These are phyloP conservation scores for Psittacara wagleri DNA, from an alignment of 2,113 vertebrate genomes.

Conservation along the genomic window DNA sequence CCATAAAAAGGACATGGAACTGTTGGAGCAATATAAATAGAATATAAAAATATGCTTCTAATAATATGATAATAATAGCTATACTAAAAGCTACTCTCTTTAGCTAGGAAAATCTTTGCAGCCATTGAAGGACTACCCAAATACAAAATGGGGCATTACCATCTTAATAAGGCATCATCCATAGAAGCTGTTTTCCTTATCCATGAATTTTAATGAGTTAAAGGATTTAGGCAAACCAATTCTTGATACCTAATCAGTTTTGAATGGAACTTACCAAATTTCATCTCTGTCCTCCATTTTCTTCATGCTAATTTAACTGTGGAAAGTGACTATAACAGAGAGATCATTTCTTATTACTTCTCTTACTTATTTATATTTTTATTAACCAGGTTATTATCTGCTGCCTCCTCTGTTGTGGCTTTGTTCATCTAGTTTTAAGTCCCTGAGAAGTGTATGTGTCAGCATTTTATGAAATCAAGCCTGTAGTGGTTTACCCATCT, in stretches of 20 bases:
- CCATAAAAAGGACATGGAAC: too few relatives aligned
- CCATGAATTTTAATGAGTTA: not conserved
- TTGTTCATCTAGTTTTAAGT: not conserved
- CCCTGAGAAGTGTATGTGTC: not conserved
- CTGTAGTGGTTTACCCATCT: not conserved
- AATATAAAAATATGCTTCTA: not conserved
- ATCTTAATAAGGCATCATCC: not conserved
- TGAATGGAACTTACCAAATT: not conserved
- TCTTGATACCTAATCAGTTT: not conserved
- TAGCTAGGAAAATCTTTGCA: not conserved
- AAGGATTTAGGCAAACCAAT: not conserved
- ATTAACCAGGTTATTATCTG: not conserved
- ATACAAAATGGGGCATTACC: not conserved
- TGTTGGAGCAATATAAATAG: not conserved
- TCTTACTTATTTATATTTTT: not conserved
- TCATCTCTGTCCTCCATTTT: not conserved
- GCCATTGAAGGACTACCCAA: not conserved
- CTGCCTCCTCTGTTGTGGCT: not conserved
- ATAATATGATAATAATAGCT: not conserved
- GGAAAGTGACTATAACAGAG: not conserved
- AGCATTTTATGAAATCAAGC: not conserved
- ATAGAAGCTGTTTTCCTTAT: not conserved
- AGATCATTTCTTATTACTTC: not conserved
- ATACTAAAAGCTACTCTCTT: not conserved
- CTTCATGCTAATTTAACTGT: not conserved